Base-by-base conservation (phyloP, 2,888 invertebrate species). In the Plusia festucae region DNA sequence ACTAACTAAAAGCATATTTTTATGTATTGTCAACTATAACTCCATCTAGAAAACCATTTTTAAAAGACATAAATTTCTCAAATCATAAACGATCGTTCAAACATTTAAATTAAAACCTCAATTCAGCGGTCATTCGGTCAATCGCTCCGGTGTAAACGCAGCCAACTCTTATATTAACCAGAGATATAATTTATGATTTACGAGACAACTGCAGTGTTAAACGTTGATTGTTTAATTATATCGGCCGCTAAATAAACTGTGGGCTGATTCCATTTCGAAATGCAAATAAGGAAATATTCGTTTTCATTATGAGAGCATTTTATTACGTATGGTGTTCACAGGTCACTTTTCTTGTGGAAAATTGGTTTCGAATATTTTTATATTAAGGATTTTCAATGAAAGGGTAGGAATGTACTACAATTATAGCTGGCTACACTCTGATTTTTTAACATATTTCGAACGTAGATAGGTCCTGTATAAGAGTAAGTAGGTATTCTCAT, bases 201-300 rank as follows among this genome's bases (percentile, higher is more conserved):
- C 81, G 89, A 87, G 82, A 83, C 86, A 85, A 76, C 61, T 78
- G 84, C 81, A 84, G 83, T 83, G 82, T 83, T 83, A 82, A 83
- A 83, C 83, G 81, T 82, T 82, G 88, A 88, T 87, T 87, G 86
- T 91, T 88, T 90, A 90, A 91, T 91, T 89, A 91, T 84, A 90
- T 84, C 68, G 73, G 74, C 71, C 65, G 76, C 78, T 78, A 83
- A 87, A 88, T 85, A 84, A 84, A 83, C 79, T 73, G 72, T 65
- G 79, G 79, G 82, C 73, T 70, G 79, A 84, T 85, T 87, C 74
- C 79, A 83, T 85, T 85, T 81, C 72, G 68, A 84, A 84, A 84
- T 85, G 82, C 82, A 85, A 86, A 87, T 85, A 83, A 83, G 86
- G 81, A 87, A 85, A 84, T 70, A 60, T 70, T 75, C 71, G 53